Evolutionary conservation across 2,797 vertebrate genomes (phyloP).

Genomic region (Choloepus didactylus): DNA sequence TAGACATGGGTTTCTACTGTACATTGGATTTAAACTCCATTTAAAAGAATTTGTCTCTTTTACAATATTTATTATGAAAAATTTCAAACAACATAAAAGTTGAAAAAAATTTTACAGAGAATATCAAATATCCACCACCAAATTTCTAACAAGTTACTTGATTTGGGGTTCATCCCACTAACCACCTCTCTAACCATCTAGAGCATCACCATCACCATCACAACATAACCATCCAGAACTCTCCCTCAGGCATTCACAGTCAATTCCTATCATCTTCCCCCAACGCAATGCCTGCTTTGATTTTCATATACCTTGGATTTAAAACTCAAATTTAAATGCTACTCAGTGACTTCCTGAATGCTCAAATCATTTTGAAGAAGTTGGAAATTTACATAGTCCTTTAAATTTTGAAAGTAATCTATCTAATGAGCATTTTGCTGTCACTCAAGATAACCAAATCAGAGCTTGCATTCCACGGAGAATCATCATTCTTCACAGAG

Average conservation of each 20-base stretch:
- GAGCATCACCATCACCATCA: not conserved
- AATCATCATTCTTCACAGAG: not conserved
- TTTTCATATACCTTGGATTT: not conserved
- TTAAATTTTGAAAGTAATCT: constrained; percentile 43
- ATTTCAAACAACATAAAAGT: not conserved
- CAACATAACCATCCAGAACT: not conserved
- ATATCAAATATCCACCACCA: not conserved
- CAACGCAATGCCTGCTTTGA: not conserved
- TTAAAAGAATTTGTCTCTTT: not conserved
- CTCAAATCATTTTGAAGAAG: not conserved
- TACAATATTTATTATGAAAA: not conserved
- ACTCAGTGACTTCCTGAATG: constrained; percentile 6
- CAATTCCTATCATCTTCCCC: not conserved
- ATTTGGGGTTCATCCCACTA: too few relatives aligned
- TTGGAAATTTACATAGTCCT: constrained; percentile 1
- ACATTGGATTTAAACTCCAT: constrained; percentile 32
- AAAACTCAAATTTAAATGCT: constrained; percentile 53
- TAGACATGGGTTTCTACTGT: constrained; percentile 30
- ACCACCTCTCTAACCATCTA: not conserved
- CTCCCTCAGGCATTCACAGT: not conserved
- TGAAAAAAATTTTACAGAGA: constrained; percentile 37
- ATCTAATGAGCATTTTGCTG: not conserved
- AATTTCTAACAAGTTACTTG: not conserved
- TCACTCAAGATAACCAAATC: not conserved
- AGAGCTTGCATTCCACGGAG: not conserved